phyloP scores from a whole-genome alignment of 2,888 invertebrate species.

The Acronicta alni region DNA sequence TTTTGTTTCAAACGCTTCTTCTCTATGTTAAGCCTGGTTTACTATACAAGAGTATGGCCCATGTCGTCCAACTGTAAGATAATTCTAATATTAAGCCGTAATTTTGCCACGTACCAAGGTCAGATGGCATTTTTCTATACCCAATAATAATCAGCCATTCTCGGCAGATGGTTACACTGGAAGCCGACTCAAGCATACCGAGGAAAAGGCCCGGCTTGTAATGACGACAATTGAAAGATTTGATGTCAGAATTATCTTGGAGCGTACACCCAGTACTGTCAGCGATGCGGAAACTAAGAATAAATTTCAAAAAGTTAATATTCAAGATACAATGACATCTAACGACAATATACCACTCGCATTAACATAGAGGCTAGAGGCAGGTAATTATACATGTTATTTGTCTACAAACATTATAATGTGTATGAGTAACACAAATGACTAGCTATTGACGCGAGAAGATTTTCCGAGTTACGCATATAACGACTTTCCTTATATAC shows the following conservation, averaged over 20 bases:
- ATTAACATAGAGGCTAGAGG: constrained; percentile 20
- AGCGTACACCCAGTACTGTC: background rate
- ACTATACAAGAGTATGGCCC: no score
- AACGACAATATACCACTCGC: constrained; percentile 2
- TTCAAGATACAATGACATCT: constrained; percentile 5
- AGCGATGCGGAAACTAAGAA: constrained; percentile 14
- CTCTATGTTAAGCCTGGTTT: no score
- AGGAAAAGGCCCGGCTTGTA: constrained; percentile 40
- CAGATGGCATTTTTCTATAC: background rate
- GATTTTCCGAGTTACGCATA: constrained; percentile 39
- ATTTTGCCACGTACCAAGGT: background rate
- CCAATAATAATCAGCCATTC: background rate
- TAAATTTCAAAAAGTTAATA: no score
- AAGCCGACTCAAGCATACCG: background rate
- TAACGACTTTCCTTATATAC: constrained; percentile 41
- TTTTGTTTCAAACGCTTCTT: no score
- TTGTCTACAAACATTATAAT: constrained; percentile 7
- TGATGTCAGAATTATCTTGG: constrained; percentile 4
- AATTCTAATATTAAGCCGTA: no score
- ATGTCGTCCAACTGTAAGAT: no score
- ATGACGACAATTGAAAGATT: constrained; percentile 18
- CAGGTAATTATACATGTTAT: constrained; percentile 24
- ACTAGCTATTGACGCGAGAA: constrained; percentile 34
- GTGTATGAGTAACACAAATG: constrained; percentile 30
- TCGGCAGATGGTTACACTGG: background rate